Evolutionary conservation across 2,888 invertebrate species (phyloP).

Genomic region (Dorcus hopei): DNA sequence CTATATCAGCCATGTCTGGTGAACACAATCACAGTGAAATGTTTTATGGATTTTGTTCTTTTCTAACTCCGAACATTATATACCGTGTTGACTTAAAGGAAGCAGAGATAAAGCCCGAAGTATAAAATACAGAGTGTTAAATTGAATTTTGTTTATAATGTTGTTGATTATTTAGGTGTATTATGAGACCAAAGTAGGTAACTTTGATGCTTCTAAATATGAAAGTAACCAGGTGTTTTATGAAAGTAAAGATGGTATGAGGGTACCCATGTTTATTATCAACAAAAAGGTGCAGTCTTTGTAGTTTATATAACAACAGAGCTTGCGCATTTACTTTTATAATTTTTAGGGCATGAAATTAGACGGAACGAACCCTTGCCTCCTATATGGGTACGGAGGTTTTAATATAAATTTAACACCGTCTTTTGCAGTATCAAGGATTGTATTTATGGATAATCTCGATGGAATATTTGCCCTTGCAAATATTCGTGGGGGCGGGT

Average conservation of each 20-base stretch:
- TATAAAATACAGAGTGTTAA: slow-evolving; percentile 9
- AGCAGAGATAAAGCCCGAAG: slow-evolving; percentile 58
- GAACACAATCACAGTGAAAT: slow-evolving; percentile 82
- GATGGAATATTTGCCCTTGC: slow-evolving; percentile 87
- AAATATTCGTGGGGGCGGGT: slow-evolving; percentile 96
- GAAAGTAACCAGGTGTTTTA: slow-evolving; percentile 90
- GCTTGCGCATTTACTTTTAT: background rate
- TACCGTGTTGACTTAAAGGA: slow-evolving; percentile 78
- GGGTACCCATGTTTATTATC: slow-evolving; percentile 94
- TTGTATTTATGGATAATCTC: slow-evolving; percentile 87
- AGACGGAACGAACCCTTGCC: slow-evolving; percentile 74
- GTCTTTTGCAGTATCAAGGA: slow-evolving; percentile 79
- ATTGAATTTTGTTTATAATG: background rate
- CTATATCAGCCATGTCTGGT: slow-evolving; percentile 80
- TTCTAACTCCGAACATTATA: slow-evolving; percentile 84
- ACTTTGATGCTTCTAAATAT: slow-evolving; percentile 74
- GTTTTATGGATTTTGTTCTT: slow-evolving; percentile 92
- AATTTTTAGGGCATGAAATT: slow-evolving; percentile 2
- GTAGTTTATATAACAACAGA: background rate
- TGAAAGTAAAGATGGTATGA: slow-evolving; percentile 86
- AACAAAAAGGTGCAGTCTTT: slow-evolving; percentile 63
- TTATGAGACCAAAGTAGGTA: slow-evolving; percentile 80
- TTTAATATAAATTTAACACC: slow-evolving; percentile 93
- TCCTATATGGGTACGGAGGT: slow-evolving; percentile 96
- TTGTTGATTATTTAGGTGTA: slow-evolving; percentile 58